Conservation (phyloP, 2,888 invertebrate species). For the Clitarchus hookeri region DNA sequence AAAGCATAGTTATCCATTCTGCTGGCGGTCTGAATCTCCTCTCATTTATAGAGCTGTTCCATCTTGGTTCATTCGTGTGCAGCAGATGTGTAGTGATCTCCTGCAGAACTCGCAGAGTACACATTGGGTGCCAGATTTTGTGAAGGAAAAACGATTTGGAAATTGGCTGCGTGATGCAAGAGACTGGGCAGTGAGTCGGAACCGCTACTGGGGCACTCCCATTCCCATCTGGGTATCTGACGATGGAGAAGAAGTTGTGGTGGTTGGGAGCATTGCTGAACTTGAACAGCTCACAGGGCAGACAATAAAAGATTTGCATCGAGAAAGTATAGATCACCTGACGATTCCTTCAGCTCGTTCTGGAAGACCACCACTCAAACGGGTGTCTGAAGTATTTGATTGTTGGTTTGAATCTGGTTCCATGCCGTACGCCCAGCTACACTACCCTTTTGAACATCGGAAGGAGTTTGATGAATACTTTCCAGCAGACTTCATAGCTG, state of each 20-base stretch:
- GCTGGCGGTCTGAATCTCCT: constrained; percentile 99
- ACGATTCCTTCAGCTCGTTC: constrained; percentile 87
- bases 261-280: constrained; percentile 92
- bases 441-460: constrained; percentile 93
- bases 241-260: constrained; percentile 90
- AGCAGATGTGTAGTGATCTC: constrained; percentile 82
- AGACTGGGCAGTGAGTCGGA: constrained; percentile 97
- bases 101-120: constrained; percentile 81
- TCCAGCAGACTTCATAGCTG: constrained; percentile 99
- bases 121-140: constrained; percentile 97
- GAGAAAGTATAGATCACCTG: constrained; percentile 91
- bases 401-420: constrained; percentile 99
- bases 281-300: constrained; percentile 81
- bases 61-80: constrained; percentile 97
- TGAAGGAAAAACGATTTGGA: constrained; percentile 97
- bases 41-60: constrained; percentile 97
- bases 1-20: constrained; percentile 97
- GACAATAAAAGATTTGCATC: constrained; percentile 87
- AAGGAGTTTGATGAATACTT: constrained; percentile 89
- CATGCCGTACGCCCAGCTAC: constrained; percentile 97
- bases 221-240: constrained; percentile 96
- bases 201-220: constrained; percentile 99
- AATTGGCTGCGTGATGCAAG: constrained; percentile 98
- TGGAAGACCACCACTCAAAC: constrained; percentile 80
- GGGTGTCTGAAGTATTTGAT: constrained; percentile 96